phyloP scores from a whole-genome alignment of 2,888 invertebrate species.

The Machimus rusticus region DNA sequence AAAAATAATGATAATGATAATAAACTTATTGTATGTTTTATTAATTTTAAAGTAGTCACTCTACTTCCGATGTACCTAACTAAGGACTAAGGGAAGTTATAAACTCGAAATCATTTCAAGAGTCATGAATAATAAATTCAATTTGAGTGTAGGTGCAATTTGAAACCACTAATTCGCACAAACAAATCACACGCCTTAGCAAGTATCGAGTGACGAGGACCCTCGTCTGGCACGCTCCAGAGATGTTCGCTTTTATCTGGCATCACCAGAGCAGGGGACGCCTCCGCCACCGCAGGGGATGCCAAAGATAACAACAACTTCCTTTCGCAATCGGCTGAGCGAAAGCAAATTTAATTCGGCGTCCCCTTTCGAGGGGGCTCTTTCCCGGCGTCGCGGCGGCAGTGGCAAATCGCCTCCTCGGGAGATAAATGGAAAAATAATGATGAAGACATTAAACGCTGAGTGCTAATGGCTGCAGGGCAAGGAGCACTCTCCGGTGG shows the following conservation, averaged over 20 bases:
- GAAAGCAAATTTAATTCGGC: slow-evolving; percentile 12
- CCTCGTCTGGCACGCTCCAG: slow-evolving; percentile 21
- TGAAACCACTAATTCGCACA: slow-evolving; percentile 47
- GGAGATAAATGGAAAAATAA: slow-evolving; percentile 26
- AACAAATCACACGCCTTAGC: slow-evolving; percentile 50
- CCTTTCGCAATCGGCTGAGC: slow-evolving; percentile 4
- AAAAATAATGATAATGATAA: too few species aligned
- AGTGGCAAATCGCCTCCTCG: slow-evolving; percentile 20
- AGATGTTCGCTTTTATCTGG: slow-evolving; percentile 26
- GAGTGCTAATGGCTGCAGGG: slow-evolving; percentile 29
- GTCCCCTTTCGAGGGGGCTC: background rate
- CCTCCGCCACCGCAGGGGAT: background rate
- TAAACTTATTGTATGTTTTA: background rate
- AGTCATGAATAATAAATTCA: slow-evolving; percentile 25
- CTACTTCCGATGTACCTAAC: background rate
- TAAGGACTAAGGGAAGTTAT: background rate
- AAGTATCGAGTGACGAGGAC: slow-evolving; percentile 49
- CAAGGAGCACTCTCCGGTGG: background rate
- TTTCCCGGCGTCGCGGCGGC: background rate
- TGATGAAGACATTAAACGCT: slow-evolving; percentile 40
- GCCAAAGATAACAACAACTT: slow-evolving; percentile 31
- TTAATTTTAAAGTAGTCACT: background rate
- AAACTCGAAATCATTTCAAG: background rate
- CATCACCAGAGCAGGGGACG: background rate
- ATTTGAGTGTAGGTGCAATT: slow-evolving; percentile 42